Evolutionary conservation across 2,797 vertebrate genomes (phyloP).

Genomic region (Chromobotia macracanthus): DNA sequence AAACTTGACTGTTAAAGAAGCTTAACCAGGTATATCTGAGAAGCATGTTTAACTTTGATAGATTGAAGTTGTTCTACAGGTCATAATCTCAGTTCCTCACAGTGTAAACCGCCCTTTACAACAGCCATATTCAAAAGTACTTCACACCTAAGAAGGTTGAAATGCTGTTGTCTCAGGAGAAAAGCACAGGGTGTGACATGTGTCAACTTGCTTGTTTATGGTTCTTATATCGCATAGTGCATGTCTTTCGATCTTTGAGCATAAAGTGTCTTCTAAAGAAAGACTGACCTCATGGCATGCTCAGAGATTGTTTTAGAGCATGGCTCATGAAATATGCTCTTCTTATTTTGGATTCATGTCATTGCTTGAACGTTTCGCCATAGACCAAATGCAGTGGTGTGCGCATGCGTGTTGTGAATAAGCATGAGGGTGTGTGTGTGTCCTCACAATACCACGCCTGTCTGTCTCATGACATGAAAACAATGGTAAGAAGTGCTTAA

Average conservation of each 20-base stretch:
- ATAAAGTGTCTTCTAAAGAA: too few species aligned
- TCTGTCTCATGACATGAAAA: slow-evolving; percentile 17
- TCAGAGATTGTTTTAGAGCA: neutral
- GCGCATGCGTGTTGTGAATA: slow-evolving; percentile 1
- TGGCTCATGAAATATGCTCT: neutral
- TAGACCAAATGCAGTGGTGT: neutral
- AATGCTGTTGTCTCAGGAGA: slow-evolving; percentile 2
- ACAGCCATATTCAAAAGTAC: slow-evolving; percentile 9
- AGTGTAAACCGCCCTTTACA: slow-evolving; percentile 20
- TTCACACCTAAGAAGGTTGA: slow-evolving; percentile 8
- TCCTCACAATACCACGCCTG: slow-evolving; percentile 3
- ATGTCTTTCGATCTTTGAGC: slow-evolving; percentile 19
- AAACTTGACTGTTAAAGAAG: slow-evolving; percentile 64
- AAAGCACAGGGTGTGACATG: slow-evolving; percentile 41
- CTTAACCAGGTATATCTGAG: slow-evolving; percentile 56
- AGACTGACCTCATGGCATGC: too few species aligned
- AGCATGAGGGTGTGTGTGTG: neutral
- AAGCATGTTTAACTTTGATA: slow-evolving; percentile 41
- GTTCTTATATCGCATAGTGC: too few species aligned
- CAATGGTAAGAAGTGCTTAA: neutral
- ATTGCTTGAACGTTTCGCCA: neutral
- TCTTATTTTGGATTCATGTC: slow-evolving; percentile 25
- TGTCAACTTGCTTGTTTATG: slow-evolving; percentile 36
- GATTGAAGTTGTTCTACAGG: slow-evolving; percentile 44
- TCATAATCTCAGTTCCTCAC: slow-evolving; percentile 52